These are phyloP conservation scores for Todiramphus chloris DNA, from an alignment of 2,113 vertebrate species.

Conservation along the genomic window DNA sequence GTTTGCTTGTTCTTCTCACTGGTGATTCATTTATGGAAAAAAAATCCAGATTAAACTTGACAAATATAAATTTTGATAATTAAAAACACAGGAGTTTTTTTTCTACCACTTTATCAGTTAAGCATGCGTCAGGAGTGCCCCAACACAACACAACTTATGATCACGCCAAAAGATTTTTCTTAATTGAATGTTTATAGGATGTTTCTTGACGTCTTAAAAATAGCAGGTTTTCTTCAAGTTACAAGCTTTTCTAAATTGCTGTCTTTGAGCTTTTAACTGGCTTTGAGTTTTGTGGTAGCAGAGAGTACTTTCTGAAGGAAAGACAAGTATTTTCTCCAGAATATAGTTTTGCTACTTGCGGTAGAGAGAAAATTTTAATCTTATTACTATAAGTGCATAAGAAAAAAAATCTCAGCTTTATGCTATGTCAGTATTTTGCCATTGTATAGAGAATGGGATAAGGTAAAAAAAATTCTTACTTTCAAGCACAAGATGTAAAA, in stretches of 20 bases:
- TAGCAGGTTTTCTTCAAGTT: neutral
- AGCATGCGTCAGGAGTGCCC: accelerated
- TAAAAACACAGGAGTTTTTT: neutral
- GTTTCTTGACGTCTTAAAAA: neutral
- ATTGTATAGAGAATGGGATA: neutral
- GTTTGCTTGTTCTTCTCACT: neutral
- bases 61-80: neutral
- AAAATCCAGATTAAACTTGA: neutral
- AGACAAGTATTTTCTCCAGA: neutral
- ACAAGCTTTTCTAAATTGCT: neutral
- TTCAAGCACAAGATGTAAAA: neutral
- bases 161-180: neutral
- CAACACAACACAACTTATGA: neutral
- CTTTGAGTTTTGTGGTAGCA: neutral
- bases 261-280: neutral
- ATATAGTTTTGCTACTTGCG: neutral
- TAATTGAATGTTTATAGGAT: too few species aligned
- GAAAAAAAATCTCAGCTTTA: neutral
- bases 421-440: neutral
- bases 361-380: neutral
- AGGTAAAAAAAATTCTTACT: neutral
- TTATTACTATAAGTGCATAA: neutral
- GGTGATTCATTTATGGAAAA: neutral
- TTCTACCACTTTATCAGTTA: neutral
- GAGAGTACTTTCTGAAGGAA: neutral